Base-by-base conservation (phyloP, 2,113 vertebrate species). In the Daubentonia madagascariensis region DNA sequence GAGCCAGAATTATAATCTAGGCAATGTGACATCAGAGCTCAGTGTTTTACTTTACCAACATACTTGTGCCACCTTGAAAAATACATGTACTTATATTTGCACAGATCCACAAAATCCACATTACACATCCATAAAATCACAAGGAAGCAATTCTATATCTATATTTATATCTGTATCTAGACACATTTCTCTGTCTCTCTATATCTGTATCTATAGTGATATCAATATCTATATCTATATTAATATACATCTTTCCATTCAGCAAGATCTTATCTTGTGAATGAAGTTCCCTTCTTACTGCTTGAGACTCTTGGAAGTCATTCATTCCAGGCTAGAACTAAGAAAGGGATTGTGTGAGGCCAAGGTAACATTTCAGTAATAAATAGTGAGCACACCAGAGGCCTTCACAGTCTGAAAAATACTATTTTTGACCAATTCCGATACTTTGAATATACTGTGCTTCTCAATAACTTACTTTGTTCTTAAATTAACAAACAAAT, bases 401-500 rank as follows among this genome's bases (percentile, higher is more conserved):
- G 16, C 12, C 63, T 94, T 89, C 11, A 35, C 6, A 50, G 57
- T 85, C 92, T 85, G 52, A 65, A 72, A 87, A 85, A 65, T 35
- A 70, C 11, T 88, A 83, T 91, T 93, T 81, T 35, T 65, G 45
- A 23, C 23, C 40, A 85, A 25, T 85, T 85, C 73, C 78, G 32
- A 40, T 93, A 67, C 52, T 91, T 37, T 35, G 63, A 93, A 70
- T 81, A 86, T 59, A 72, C 10, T 48, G 23, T 63, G 37, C 32
- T 93, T 81, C 63, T 85, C 48, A 57, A 45, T 63, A 85, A 50
- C 35, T 30, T 94, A 86, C 0, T 94, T 79, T 52, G 52, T 68
- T 94, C 81, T 68, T 72, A 76, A 94, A 75, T 59, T 75, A 57
- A 85, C 23, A 94, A 52, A 91, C 25, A 93, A 90, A 40, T 30